phyloP scores from a whole-genome alignment of 2,797 vertebrate genomes.

The Lithobates sylvaticus region DNA sequence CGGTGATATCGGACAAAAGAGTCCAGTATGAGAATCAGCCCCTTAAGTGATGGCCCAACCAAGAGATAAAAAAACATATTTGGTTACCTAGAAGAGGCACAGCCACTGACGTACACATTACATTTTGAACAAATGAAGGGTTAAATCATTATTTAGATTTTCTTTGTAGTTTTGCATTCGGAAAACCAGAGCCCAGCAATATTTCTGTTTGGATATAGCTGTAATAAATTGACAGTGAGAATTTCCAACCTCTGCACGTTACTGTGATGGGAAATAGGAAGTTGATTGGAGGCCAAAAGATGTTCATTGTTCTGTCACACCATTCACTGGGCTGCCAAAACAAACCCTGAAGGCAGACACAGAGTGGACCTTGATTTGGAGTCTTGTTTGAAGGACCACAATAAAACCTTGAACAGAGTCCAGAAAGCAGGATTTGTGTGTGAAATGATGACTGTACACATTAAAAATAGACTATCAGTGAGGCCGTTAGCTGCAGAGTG shows the following conservation, averaged over 20 bases:
- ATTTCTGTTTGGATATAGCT: background rate
- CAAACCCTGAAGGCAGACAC: constrained; percentile 57
- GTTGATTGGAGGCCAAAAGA: constrained; percentile 5
- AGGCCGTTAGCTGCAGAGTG: background rate
- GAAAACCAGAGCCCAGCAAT: background rate
- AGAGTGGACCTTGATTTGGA: constrained; percentile 63
- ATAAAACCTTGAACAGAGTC: constrained; percentile 55
- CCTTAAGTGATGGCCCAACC: too few species aligned
- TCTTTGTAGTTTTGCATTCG: background rate
- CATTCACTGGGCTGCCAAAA: constrained; percentile 52
- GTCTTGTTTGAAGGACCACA: constrained; percentile 60
- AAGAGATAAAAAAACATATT: too few species aligned
- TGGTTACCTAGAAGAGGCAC: too few species aligned
- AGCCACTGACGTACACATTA: too few species aligned
- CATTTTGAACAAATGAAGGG: too few species aligned
- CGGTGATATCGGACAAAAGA: too few species aligned
- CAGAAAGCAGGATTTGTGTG: constrained; percentile 34
- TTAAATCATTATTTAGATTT: too few species aligned
- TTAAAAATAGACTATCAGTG: background rate
- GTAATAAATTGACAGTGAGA: constrained; percentile 34
- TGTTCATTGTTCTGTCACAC: constrained; percentile 59
- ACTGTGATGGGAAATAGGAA: constrained; percentile 44
- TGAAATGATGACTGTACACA: constrained; percentile 15
- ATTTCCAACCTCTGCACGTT: constrained; percentile 27
- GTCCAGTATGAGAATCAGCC: too few species aligned